Conservation (phyloP, 2,888 invertebrate genomes). For the Fabriciana adippe region DNA sequence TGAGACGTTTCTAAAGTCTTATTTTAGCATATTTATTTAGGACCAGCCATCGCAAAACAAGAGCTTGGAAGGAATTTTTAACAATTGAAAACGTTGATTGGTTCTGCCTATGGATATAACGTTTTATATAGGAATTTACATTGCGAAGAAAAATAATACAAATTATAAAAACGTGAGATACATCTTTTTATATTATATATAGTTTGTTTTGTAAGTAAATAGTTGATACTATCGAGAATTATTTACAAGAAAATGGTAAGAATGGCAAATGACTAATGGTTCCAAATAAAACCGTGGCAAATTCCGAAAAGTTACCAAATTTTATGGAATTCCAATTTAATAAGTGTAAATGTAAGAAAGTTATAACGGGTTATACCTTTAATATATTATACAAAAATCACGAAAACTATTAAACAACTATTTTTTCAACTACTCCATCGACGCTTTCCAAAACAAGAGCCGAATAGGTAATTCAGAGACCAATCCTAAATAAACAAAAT, state of each 20-base stretch:
- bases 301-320: too few species aligned
- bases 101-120: slow-evolving; percentile 43
- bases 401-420: background rate
- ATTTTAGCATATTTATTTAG: slow-evolving; percentile 73
- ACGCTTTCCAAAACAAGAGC: slow-evolving; percentile 43
- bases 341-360: too few species aligned
- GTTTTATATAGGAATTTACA: slow-evolving; percentile 3
- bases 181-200: too few species aligned
- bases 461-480: slow-evolving; percentile 56
- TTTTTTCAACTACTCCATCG: slow-evolving; percentile 29
- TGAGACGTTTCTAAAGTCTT: slow-evolving; percentile 57
- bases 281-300: too few species aligned
- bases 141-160: background rate
- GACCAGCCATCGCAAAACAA: slow-evolving; percentile 48
- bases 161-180: background rate
- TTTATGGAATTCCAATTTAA: too few species aligned
- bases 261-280: too few species aligned
- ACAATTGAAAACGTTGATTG: slow-evolving; percentile 66
- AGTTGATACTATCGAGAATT: too few species aligned
- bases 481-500: slow-evolving; percentile 77
- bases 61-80: slow-evolving; percentile 53
- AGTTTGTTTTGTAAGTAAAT: too few species aligned
- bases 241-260: too few species aligned
- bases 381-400: background rate
- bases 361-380: background rate